These are phyloP conservation scores for Dolichopus griseipennis DNA, from an alignment of 2,888 invertebrate genomes.

Conservation along the genomic window DNA sequence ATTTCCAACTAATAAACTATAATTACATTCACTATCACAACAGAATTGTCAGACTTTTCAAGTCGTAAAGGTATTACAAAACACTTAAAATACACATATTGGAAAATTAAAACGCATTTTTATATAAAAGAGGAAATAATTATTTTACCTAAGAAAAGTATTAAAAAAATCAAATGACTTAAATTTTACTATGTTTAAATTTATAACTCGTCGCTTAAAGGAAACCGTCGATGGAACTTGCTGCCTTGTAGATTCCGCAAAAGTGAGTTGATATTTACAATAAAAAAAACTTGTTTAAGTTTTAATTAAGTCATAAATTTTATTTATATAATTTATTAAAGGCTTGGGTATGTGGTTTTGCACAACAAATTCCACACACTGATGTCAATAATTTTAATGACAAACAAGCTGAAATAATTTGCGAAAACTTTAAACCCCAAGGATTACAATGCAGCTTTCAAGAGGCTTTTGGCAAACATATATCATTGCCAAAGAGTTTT, in stretches of 20 bases:
- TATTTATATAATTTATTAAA: background rate
- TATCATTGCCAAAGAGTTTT: background rate
- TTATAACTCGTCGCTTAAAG: slow-evolving; percentile 46
- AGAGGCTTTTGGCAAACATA: background rate
- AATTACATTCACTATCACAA: too few relatives aligned
- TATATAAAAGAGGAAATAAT: background rate
- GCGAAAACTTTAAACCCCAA: background rate
- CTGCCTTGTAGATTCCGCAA: slow-evolving; percentile 46
- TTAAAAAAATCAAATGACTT: background rate
- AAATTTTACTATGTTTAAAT: slow-evolving; percentile 46
- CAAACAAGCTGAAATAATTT: background rate
- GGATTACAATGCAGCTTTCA: background rate
- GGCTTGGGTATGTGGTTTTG: slow-evolving; percentile 31
- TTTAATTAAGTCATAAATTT: too few relatives aligned
- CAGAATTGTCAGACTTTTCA: background rate
- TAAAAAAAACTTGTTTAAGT: too few relatives aligned
- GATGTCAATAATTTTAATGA: background rate
- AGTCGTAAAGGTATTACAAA: background rate
- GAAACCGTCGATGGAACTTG: slow-evolving; percentile 47
- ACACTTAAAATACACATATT: background rate
- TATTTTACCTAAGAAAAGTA: background rate
- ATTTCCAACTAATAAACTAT: too few relatives aligned
- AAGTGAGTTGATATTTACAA: slow-evolving; percentile 8
- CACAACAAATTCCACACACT: slow-evolving; percentile 7
- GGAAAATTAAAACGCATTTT: background rate